Evolutionary conservation across 1,140 invertebrate species (phyloP).

Genomic region (Drosophila virilis): DNA sequence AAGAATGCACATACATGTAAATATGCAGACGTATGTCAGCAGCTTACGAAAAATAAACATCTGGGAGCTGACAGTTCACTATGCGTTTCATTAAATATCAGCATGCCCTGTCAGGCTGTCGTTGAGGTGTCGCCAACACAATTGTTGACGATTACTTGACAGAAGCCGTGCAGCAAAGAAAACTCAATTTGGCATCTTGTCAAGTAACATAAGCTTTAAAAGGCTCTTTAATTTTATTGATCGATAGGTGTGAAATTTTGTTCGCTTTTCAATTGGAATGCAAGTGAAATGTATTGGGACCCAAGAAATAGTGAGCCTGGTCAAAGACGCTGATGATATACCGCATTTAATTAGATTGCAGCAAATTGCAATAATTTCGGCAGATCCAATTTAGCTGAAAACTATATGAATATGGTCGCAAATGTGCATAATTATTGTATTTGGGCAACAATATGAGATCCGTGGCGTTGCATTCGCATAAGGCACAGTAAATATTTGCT

Average conservation of each 20-base stretch:
- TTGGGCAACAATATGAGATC: neutral
- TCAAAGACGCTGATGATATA: too few relatives aligned
- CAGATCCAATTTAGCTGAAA: neutral
- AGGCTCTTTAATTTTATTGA: neutral
- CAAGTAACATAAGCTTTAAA: neutral
- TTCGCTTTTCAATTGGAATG: too few relatives aligned
- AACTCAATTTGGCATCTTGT: neutral
- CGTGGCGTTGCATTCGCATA: neutral
- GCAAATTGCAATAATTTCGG: neutral
- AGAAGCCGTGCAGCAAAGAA: neutral
- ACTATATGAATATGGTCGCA: too few relatives aligned
- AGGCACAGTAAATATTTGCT: neutral
- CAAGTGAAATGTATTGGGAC: too few relatives aligned
- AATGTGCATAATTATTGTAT: neutral
- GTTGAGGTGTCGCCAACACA: conserved; percentile 3
- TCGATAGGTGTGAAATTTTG: neutral
- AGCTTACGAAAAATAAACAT: neutral
- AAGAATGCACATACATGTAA: neutral
- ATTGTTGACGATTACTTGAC: conserved; percentile 1
- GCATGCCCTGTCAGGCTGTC: neutral
- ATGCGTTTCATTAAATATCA: conserved; percentile 3
- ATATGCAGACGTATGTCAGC: neutral
- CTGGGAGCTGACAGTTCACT: conserved; percentile 1
- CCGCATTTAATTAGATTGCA: neutral
- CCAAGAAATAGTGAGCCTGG: too few relatives aligned